phyloP scores from a whole-genome alignment of 2,113 vertebrate genomes.

The Puntigrus tetrazona region DNA sequence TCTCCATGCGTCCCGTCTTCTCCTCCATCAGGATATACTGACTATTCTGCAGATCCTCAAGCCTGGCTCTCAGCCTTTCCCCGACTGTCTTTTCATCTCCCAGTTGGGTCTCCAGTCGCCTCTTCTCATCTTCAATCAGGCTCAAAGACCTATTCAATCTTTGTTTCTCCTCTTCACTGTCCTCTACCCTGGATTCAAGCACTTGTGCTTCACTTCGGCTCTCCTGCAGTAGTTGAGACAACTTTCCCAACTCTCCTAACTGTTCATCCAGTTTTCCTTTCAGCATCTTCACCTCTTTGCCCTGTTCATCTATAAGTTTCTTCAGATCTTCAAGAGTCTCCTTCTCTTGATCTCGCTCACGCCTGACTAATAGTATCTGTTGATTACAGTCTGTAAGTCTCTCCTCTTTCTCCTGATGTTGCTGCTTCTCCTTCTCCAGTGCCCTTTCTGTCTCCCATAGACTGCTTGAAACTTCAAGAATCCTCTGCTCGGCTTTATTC shows the following conservation, averaged over 20 bases:
- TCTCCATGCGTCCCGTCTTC: slow-evolving; percentile 37
- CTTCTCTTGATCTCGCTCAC: not conserved
- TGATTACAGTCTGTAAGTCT: slow-evolving; percentile 44
- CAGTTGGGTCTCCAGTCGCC: slow-evolving; percentile 29
- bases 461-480: slow-evolving; percentile 49
- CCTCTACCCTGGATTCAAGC: slow-evolving; percentile 29
- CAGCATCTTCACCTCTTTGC: slow-evolving; percentile 59
- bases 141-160: slow-evolving; percentile 34
- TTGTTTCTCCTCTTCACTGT: slow-evolving; percentile 29
- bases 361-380: slow-evolving; percentile 44
- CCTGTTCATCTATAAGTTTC: slow-evolving; percentile 37
- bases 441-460: slow-evolving; percentile 51
- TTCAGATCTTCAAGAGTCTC: slow-evolving; percentile 45
- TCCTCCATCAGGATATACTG: slow-evolving; percentile 54
- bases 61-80: slow-evolving; percentile 31
- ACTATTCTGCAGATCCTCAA: slow-evolving; percentile 48
- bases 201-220: slow-evolving; percentile 50
- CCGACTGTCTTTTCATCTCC: slow-evolving; percentile 36
- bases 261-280: slow-evolving; percentile 41
- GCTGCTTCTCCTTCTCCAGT: slow-evolving; percentile 57
- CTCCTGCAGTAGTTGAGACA: slow-evolving; percentile 49
- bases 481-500: slow-evolving; percentile 48
- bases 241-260: slow-evolving; percentile 23
- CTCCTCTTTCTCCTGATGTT: slow-evolving; percentile 50
- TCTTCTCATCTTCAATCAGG: slow-evolving; percentile 33